phyloP scores from a whole-genome alignment of 2,888 invertebrate species.

The Andricus quercusramuli region DNA sequence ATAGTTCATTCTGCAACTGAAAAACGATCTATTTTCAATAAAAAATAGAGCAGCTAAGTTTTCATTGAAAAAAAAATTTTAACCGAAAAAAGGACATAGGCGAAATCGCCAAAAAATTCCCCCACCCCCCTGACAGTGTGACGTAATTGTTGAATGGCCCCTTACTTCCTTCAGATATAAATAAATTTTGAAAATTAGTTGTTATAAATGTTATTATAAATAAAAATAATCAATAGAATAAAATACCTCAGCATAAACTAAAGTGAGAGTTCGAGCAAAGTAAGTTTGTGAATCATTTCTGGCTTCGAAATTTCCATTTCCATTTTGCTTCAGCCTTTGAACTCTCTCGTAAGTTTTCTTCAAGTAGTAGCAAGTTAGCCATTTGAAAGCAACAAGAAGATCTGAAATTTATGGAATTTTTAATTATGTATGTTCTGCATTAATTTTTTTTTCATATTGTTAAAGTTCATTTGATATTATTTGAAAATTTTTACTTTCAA shows the following conservation, averaged over 20 bases:
- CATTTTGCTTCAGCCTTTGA: conserved; percentile 79
- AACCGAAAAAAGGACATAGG: no score
- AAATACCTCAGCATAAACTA: conserved; percentile 92
- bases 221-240: not conserved
- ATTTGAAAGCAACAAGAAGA: conserved; percentile 86
- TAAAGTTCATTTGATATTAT: not conserved
- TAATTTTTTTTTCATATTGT: not conserved
- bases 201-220: not conserved
- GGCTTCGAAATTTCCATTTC: conserved; percentile 85
- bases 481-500: conserved; percentile 79
- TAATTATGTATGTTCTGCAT: not conserved
- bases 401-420: conserved; percentile 77
- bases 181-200: not conserved
- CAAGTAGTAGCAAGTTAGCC: conserved; percentile 90
- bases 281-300: conserved; percentile 93
- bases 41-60: no score
- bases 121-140: no score
- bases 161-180: not conserved
- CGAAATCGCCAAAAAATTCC: no score
- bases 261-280: conserved; percentile 87
- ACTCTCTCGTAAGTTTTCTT: conserved; percentile 85
- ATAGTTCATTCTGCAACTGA: no score
- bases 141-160: no score
- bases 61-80: no score
- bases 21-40: no score